phyloP scores from a whole-genome alignment of 2,888 invertebrate species.

The Galerucella calmariensis region DNA sequence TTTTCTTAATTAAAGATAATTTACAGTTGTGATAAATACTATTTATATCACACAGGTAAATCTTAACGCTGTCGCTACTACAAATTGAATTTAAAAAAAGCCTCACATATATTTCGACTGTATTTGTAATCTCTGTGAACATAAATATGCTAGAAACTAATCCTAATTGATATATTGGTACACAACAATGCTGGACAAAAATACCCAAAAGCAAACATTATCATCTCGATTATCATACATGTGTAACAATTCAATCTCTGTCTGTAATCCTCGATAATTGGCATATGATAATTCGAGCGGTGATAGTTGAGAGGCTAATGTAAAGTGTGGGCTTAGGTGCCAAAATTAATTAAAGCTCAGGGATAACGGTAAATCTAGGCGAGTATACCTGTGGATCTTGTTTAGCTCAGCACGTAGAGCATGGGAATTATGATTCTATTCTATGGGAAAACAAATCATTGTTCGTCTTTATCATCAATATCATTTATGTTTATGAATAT shows the following conservation, averaged over 20 bases:
- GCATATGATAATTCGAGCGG: slow-evolving; percentile 25
- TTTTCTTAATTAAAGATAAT: too few species aligned
- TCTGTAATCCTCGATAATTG: slow-evolving; percentile 36
- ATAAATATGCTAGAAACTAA: slow-evolving; percentile 18
- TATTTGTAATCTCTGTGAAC: slow-evolving; percentile 1
- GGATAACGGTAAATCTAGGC: slow-evolving; percentile 6
- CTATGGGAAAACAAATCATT: not conserved
- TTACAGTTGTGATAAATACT: too few species aligned
- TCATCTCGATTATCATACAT: slow-evolving; percentile 14
- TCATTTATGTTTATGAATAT: not conserved
- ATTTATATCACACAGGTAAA: slow-evolving; percentile 7
- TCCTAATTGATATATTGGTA: slow-evolving; percentile 27
- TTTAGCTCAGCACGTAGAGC: not conserved
- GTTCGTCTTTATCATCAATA: not conserved
- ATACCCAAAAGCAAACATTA: slow-evolving; percentile 27
- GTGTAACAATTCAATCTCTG: slow-evolving; percentile 37
- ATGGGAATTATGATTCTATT: not conserved
- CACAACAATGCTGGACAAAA: slow-evolving; percentile 19
- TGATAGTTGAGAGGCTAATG: slow-evolving; percentile 13
- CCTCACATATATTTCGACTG: slow-evolving; percentile 12
- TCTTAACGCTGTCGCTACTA: not conserved
- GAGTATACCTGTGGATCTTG: slow-evolving; percentile 5
- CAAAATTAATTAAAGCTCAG: slow-evolving; percentile 6
- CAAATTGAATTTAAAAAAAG: slow-evolving; percentile 8
- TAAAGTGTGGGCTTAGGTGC: not conserved